A percentile compares a stretch with the other conserved stretches of the same genome.
These are phyloP conservation scores for Aspidoscelis tigris DNA, from an alignment of 2,113 vertebrate species.

Conservation along the genomic window DNA sequence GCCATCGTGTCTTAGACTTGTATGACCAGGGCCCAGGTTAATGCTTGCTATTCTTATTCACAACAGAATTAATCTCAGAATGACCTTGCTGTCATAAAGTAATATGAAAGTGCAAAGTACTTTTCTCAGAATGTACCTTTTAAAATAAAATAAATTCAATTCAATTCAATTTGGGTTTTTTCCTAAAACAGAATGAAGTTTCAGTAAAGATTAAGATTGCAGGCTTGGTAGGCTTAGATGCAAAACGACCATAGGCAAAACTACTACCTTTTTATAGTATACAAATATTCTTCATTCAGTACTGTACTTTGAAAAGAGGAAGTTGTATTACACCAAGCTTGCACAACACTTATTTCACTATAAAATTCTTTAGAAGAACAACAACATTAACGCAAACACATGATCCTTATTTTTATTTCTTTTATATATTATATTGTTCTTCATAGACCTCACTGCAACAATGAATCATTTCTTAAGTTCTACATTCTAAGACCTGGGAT, in stretches of 20 bases:
- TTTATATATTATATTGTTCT: background rate
- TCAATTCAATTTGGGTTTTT: constrained; percentile 12
- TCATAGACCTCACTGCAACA: background rate
- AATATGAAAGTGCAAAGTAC: background rate
- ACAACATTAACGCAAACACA: background rate
- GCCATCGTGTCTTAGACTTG: too few relatives aligned
- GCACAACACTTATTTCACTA: constrained; percentile 25
- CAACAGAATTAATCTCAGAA: too few relatives aligned
- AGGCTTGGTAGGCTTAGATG: constrained; percentile 59
- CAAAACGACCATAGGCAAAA: constrained; percentile 59
- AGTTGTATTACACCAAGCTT: constrained; percentile 18
- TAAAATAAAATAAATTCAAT: background rate
- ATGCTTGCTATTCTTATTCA: too few relatives aligned
- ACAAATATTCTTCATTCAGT: constrained; percentile 58
- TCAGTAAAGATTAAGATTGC: constrained; percentile 63
- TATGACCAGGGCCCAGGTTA: too few relatives aligned
- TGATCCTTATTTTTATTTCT: background rate
- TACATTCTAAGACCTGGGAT: background rate
- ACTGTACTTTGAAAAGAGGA: constrained; percentile 54
- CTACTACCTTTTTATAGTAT: constrained; percentile 70
- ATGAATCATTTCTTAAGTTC: background rate
- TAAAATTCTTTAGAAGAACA: constrained; percentile 14
- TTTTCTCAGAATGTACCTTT: background rate
- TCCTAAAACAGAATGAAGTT: constrained; percentile 50
- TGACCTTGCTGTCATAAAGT: too few relatives aligned